Evolutionary conservation across 1,140 invertebrate genomes (phyloP).

Genomic region (Dinothrombium tinctorium): DNA sequence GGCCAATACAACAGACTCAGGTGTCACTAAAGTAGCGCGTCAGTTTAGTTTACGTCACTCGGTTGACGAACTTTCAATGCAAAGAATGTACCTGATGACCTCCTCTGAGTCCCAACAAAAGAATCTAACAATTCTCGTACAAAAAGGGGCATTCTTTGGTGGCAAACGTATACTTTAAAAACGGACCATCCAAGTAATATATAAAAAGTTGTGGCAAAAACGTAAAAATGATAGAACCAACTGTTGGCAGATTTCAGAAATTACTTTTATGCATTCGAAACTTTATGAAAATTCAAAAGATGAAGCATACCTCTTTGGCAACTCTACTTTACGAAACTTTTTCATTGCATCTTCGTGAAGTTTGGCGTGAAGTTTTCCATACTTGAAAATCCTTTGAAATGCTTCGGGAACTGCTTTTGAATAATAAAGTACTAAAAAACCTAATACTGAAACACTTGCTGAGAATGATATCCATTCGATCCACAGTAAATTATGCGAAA

Average conservation of each 20-base stretch:
- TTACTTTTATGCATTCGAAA: too few species aligned
- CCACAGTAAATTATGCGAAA: conserved; percentile 4
- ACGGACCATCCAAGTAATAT: conserved; percentile 3
- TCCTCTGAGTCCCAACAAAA: conserved; percentile 1
- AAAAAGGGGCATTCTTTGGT: conserved; percentile 1
- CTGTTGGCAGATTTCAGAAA: conserved; percentile 7
- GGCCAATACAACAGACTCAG: conserved; percentile 30
- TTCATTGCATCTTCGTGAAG: not conserved
- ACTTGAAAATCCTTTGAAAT: conserved; percentile 8
- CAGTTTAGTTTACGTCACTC: too few species aligned
- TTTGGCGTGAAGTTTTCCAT: conserved; percentile 10
- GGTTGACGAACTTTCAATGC: not conserved
- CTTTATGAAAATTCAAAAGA: not conserved
- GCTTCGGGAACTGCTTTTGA: conserved; percentile 2
- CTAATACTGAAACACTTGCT: not conserved
- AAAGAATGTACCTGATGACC: conserved; percentile 8
- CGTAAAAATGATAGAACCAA: conserved; percentile 19
- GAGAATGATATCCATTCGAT: conserved; percentile 4
- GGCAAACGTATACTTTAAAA: conserved; percentile 9
- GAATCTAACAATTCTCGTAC: conserved; percentile 8
- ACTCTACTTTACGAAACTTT: conserved; percentile 2
- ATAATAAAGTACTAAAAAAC: conserved; percentile 6
- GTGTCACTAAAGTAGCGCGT: conserved; percentile 25
- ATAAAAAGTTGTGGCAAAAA: conserved; percentile 15
- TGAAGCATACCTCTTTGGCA: conserved; percentile 3